Evolutionary conservation across 2,797 vertebrate genomes (phyloP).

Genomic region (Columba guinea): DNA sequence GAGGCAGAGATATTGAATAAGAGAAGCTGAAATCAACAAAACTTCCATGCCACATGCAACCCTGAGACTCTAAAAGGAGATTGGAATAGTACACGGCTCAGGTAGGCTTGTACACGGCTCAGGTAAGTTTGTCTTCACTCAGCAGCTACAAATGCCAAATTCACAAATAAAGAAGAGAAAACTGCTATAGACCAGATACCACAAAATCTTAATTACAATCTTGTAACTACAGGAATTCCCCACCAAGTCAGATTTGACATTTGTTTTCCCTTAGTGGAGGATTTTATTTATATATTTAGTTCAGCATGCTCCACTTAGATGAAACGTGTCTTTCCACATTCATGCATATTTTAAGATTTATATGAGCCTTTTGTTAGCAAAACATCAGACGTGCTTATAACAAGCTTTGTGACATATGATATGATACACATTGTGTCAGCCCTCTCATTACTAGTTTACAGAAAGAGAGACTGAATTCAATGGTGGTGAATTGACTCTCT

Average conservation of each 20-base stretch:
- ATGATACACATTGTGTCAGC: accelerated
- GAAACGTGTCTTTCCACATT: not conserved
- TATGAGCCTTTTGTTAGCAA: not conserved
- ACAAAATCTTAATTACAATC: not conserved
- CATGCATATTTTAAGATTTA: not conserved
- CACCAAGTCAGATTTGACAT: not conserved
- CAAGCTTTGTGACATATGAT: not conserved
- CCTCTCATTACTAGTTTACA: not conserved
- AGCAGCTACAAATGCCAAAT: not conserved
- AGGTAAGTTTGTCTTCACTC: not conserved
- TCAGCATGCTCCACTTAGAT: not conserved
- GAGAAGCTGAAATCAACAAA: constrained; percentile 51
- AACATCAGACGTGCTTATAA: not conserved
- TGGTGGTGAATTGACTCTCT: accelerated
- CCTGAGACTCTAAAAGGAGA: not conserved
- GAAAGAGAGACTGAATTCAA: not conserved
- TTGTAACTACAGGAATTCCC: not conserved
- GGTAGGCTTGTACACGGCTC: not conserved
- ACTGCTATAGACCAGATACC: not conserved
- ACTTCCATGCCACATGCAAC: not conserved
- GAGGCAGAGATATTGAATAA: constrained; percentile 60
- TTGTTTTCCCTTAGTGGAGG: not conserved
- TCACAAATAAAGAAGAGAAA: not conserved
- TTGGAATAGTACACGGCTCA: not conserved
- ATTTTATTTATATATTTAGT: not conserved